Conservation (phyloP, 2,797 vertebrate genomes). For the Diceros bicornis region DNA sequence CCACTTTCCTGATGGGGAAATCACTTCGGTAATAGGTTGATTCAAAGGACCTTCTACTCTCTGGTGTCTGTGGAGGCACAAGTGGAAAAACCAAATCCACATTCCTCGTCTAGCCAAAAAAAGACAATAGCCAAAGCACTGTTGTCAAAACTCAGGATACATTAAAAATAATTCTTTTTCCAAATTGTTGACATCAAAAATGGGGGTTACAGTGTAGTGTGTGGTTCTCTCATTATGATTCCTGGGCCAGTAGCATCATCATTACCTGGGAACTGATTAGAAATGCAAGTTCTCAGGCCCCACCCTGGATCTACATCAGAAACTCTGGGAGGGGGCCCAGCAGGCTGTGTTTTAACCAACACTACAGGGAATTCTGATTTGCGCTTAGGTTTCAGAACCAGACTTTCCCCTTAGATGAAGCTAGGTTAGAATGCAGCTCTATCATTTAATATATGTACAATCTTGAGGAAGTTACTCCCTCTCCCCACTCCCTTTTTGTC, state of each 20-base stretch:
- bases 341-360: conserved; percentile 8
- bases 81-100: conserved; percentile 28
- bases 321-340: not conserved
- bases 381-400: not conserved
- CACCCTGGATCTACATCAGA: not conserved
- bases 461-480: conserved; percentile 8
- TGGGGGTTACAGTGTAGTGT: not conserved
- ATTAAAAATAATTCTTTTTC: conserved; percentile 54
- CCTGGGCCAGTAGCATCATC: not conserved
- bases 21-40: conserved; percentile 36
- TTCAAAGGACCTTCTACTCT: conserved; percentile 40
- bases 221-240: conserved; percentile 36
- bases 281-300: conserved; percentile 44
- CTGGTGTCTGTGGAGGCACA: not conserved
- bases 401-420: conserved; percentile 19
- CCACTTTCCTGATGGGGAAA: not conserved
- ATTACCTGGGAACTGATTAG: conserved; percentile 42
- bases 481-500: not conserved
- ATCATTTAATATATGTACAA: not conserved
- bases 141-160: conserved; percentile 38
- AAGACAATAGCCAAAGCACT: conserved; percentile 17
- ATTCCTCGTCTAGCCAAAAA: not conserved
- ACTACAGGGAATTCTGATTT: not conserved
- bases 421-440: not conserved
- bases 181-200: conserved; percentile 47